Evolutionary conservation across 2,888 invertebrate species (phyloP).

Genomic region (Pediacus dermestoides): DNA sequence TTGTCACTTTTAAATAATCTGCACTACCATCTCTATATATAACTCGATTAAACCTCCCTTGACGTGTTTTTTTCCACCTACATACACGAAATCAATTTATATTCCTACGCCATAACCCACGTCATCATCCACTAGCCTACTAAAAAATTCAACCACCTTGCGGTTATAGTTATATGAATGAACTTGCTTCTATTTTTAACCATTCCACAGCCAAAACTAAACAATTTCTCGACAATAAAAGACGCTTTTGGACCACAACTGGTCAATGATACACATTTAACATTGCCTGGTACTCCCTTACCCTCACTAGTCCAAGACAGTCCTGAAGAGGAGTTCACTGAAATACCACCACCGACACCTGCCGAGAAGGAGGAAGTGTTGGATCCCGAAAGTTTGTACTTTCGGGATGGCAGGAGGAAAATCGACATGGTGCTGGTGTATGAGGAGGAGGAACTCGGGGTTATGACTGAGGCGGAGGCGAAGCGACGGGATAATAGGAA

Average conservation of each 20-base stretch:
- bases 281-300: constrained; percentile 48
- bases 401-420: constrained; percentile 73
- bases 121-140: no score
- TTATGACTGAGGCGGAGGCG: constrained; percentile 77
- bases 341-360: constrained; percentile 33
- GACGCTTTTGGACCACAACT: constrained; percentile 56
- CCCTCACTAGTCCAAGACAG: constrained; percentile 46
- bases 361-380: constrained; percentile 46
- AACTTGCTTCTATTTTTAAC: no score
- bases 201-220: constrained; percentile 27
- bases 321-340: constrained; percentile 25
- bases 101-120: no score
- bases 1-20: no score
- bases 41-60: no score
- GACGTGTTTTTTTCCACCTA: no score
- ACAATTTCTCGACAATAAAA: constrained; percentile 30
- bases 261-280: constrained; percentile 32
- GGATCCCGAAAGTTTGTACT: constrained; percentile 68
- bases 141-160: no score
- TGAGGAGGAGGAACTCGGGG: constrained; percentile 75
- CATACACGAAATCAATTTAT: no score
- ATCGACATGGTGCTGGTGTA: constrained; percentile 88
- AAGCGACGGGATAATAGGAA: constrained; percentile 65
- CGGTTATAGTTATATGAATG: no score
- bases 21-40: no score